phyloP scores from a whole-genome alignment of 2,888 invertebrate genomes.

The Melieria crassipennis region DNA sequence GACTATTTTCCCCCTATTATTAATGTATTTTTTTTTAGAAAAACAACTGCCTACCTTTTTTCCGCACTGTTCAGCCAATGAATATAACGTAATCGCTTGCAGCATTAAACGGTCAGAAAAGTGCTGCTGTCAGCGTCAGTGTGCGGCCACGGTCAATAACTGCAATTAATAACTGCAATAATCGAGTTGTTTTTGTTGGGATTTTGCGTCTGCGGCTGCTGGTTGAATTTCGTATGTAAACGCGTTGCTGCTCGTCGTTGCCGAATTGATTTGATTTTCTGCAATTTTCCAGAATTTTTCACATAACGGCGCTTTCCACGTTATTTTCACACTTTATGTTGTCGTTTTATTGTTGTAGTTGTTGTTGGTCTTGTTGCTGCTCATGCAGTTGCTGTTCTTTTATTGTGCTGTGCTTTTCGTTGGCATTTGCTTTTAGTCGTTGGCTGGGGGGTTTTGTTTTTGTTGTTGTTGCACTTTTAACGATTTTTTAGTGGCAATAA shows the following conservation, averaged over 20 bases:
- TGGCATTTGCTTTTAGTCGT: neutral
- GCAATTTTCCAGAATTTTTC: constrained; percentile 25
- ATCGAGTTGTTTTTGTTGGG: too few relatives aligned
- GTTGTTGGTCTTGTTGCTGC: neutral
- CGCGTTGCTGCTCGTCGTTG: neutral
- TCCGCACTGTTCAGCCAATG: too few relatives aligned
- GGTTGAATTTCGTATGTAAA: too few relatives aligned
- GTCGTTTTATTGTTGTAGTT: neutral
- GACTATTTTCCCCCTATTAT: too few relatives aligned
- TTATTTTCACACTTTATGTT: constrained; percentile 21
- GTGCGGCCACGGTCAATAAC: too few relatives aligned
- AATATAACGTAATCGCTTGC: too few relatives aligned
- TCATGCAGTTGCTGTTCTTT: constrained; percentile 8
- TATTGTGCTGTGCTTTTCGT: neutral
- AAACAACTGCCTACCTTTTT: too few relatives aligned
- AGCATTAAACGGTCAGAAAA: too few relatives aligned
- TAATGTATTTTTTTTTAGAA: too few relatives aligned
- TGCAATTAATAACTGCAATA: too few relatives aligned
- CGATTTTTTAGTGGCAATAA: constrained; percentile 13
- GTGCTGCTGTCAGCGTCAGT: too few relatives aligned
- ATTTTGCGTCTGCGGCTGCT: too few relatives aligned
- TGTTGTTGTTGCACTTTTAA: constrained; percentile 10
- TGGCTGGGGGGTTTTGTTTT: neutral
- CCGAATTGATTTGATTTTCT: neutral
- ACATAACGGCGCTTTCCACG: constrained; percentile 32